These are phyloP conservation scores for Eudyptes chrysolophus DNA, from an alignment of 2,113 vertebrate genomes.

Conservation along the genomic window DNA sequence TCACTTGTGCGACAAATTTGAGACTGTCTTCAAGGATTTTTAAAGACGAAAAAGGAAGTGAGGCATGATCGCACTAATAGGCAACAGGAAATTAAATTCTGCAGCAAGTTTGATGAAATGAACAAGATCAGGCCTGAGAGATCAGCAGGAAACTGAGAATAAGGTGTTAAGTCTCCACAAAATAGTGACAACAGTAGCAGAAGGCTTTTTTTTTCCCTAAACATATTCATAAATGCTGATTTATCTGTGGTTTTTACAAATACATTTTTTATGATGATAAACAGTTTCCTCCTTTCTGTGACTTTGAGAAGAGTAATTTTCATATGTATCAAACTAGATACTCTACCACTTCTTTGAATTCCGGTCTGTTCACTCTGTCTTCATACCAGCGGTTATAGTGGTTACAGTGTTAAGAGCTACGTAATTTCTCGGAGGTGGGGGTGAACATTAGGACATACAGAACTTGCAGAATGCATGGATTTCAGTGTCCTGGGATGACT, in stretches of 20 bases:
- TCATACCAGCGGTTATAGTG: neutral
- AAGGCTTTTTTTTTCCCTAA: rapidly evolving
- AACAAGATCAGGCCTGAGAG: neutral
- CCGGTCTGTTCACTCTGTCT: neutral
- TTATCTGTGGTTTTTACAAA: neutral
- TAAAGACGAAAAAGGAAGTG: neutral
- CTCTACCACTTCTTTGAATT: neutral
- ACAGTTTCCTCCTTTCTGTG: neutral
- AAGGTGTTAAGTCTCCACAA: neutral
- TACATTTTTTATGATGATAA: neutral
- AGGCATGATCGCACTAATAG: neutral
- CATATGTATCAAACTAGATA: rapidly evolving
- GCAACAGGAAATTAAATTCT: neutral
- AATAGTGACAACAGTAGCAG: neutral
- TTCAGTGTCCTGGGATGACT: neutral
- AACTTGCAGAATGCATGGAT: neutral
- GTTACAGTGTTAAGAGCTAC: neutral
- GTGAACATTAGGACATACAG: neutral
- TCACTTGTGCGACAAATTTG: neutral
- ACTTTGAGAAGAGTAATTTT: neutral
- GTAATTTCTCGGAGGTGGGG: neutral
- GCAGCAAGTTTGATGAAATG: neutral
- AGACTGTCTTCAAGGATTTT: neutral
- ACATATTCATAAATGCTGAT: neutral
- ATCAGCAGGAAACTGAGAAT: neutral